Percentiles rank a stretch among this genome's conserved stretches.
phyloP scores from a whole-genome alignment of 2,888 invertebrate species.

The Pyralis farinalis region DNA sequence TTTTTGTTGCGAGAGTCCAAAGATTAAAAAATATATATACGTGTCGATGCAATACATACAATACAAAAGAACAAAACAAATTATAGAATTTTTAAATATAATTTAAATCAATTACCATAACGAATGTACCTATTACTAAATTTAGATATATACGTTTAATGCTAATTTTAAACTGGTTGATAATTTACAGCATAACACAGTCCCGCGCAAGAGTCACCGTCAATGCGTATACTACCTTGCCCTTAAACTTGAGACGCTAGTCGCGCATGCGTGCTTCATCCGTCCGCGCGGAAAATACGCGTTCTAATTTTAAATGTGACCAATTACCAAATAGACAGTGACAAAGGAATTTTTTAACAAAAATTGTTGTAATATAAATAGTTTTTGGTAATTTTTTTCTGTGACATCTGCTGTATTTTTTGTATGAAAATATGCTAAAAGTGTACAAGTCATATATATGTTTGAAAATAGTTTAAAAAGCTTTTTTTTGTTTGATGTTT shows the following conservation, averaged over 20 bases:
- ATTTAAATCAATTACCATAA: too few relatives aligned
- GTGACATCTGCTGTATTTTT: too few relatives aligned
- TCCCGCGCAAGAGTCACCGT: neutral
- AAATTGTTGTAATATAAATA: too few relatives aligned
- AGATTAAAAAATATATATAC: too few relatives aligned
- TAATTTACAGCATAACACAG: neutral
- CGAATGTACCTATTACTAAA: too few relatives aligned
- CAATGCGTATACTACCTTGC: constrained; percentile 2
- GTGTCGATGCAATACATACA: too few relatives aligned
- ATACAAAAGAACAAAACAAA: too few relatives aligned
- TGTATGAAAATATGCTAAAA: neutral
- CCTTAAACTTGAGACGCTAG: constrained; percentile 55
- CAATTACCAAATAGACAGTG: neutral
- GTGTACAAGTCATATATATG: neutral
- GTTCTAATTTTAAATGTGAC: constrained; percentile 1
- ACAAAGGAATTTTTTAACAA: too few relatives aligned
- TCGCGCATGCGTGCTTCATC: constrained; percentile 32
- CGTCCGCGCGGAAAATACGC: constrained; percentile 15
- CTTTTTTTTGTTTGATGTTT: neutral
- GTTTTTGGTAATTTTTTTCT: neutral
- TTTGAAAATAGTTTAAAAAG: neutral
- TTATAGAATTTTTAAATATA: too few relatives aligned
- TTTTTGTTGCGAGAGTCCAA: too few relatives aligned
- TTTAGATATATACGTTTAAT: too few relatives aligned
- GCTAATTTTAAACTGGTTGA: too few relatives aligned